A percentile compares a stretch with the other conserved stretches of the same genome.
These are phyloP conservation scores for Myxocyprinus asiaticus DNA, from an alignment of 2,113 vertebrate genomes.

Conservation along the genomic window DNA sequence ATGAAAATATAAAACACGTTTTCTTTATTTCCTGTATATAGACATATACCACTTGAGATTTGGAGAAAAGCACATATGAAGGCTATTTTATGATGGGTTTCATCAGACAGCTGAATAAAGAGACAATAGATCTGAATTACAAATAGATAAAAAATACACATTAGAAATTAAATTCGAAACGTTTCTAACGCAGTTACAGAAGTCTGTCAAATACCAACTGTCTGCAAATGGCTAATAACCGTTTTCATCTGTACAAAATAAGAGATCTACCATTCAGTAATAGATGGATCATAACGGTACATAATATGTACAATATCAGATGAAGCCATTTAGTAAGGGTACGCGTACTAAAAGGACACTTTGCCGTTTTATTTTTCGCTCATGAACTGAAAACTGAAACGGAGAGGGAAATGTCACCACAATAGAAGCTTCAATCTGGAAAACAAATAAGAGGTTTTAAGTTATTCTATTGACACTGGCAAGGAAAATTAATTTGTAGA, in stretches of 20 bases:
- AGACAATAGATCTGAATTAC: constrained; percentile 63
- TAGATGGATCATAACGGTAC: constrained; percentile 93
- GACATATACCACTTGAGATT: constrained; percentile 77
- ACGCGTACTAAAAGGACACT: constrained; percentile 88
- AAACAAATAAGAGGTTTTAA: constrained; percentile 62
- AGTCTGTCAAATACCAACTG: constrained; percentile 65
- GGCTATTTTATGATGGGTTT: constrained; percentile 67
- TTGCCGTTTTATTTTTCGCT: constrained; percentile 75
- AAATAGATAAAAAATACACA: constrained; percentile 62
- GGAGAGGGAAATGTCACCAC: constrained; percentile 71
- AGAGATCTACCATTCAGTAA: constrained; percentile 97
- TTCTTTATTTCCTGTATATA: constrained; percentile 81
- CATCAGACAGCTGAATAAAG: constrained; percentile 62
- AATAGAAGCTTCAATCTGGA: constrained; percentile 67
- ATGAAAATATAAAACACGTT: constrained; percentile 84
- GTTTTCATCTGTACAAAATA: constrained; percentile 90
- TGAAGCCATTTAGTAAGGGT: constrained; percentile 85
- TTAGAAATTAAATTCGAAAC: constrained; percentile 61
- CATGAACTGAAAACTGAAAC: constrained; percentile 50
- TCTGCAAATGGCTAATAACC: constrained; percentile 70
- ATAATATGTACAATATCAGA: constrained; percentile 97
- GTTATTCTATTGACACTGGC: constrained; percentile 73
- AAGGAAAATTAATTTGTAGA: neutral
- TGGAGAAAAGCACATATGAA: constrained; percentile 72
- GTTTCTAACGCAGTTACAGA: constrained; percentile 69